Evolutionary conservation across 2,797 vertebrate genomes (phyloP).

Genomic region (Pagetopsis macropterus): DNA sequence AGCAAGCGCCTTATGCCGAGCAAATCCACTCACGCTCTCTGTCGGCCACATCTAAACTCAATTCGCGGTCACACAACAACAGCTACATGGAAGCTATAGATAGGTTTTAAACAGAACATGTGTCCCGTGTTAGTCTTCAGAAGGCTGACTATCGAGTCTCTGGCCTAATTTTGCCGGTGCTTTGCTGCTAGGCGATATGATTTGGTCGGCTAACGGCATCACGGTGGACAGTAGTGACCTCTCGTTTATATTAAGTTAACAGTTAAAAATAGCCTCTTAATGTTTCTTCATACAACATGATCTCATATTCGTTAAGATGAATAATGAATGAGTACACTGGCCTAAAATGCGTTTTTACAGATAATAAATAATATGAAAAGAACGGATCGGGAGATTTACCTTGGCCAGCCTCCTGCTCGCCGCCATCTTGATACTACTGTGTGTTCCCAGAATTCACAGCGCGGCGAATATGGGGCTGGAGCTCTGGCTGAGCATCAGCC

Average conservation of each 20-base stretch:
- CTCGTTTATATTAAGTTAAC: slow-evolving; percentile 35
- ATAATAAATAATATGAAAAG: slow-evolving; percentile 27
- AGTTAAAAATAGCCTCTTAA: neutral
- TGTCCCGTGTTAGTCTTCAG: neutral
- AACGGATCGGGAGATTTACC: slow-evolving; percentile 74
- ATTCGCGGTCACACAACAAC: neutral
- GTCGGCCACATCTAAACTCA: neutral
- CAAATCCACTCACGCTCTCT: neutral
- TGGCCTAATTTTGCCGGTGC: slow-evolving; percentile 76
- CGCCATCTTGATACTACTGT: slow-evolving; percentile 86
- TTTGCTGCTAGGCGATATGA: slow-evolving; percentile 53
- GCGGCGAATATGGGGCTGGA: slow-evolving; percentile 60
- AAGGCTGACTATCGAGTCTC: slow-evolving; percentile 4
- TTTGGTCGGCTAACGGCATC: slow-evolving; percentile 35
- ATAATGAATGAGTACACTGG: accelerated
- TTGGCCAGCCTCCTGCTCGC: slow-evolving; percentile 86
- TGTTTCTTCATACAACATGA: neutral
- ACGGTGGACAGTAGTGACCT: slow-evolving; percentile 64
- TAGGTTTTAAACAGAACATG: accelerated
- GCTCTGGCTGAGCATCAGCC: neutral
- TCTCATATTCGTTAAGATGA: neutral
- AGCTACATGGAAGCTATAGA: neutral
- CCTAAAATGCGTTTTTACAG: neutral
- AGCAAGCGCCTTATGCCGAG: slow-evolving; percentile 35
- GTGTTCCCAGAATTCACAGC: slow-evolving; percentile 84